These are phyloP conservation scores for Hydrozoanthus tunicans DNA, from an alignment of 64 coral and sea anemone genomes.

Conservation along the genomic window DNA sequence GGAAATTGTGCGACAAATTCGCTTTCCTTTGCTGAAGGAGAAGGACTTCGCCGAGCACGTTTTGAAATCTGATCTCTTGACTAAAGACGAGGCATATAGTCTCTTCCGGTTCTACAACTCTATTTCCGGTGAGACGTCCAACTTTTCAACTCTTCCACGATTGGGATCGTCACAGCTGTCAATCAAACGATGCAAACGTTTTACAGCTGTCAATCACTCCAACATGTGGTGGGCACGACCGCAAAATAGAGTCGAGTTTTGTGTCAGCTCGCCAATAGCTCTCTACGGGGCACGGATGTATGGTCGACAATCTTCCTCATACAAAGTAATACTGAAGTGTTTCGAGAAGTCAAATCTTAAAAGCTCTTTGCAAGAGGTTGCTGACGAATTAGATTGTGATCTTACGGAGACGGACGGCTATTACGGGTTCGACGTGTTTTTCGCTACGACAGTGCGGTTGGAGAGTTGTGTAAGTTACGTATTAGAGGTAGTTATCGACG, in stretches of 20 bases:
- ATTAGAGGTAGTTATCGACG: slow-evolving; percentile 27
- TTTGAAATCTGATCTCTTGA: slow-evolving; percentile 31
- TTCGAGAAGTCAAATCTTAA: slow-evolving; percentile 11
- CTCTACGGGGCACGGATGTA: slow-evolving; percentile 3
- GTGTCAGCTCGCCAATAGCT: background rate
- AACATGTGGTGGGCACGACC: slow-evolving; percentile 41
- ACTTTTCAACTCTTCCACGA: background rate
- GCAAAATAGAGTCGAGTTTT: slow-evolving; percentile 23
- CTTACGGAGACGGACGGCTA: slow-evolving; percentile 28
- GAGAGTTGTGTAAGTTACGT: slow-evolving; percentile 3
- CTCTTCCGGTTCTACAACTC: slow-evolving; percentile 12
- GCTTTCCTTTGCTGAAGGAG: slow-evolving; percentile 23
- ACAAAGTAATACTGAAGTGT: slow-evolving; percentile 34
- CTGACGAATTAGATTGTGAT: slow-evolving; percentile 18
- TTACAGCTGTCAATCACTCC: slow-evolving; percentile 17
- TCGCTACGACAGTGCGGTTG: background rate
- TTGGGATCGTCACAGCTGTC: slow-evolving; percentile 2
- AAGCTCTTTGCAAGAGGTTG: slow-evolving; percentile 14
- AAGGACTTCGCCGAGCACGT: slow-evolving; percentile 34
- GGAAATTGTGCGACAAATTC: slow-evolving; percentile 12
- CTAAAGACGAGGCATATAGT: slow-evolving; percentile 15
- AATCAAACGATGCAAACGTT: slow-evolving; percentile 29
- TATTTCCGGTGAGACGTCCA: background rate
- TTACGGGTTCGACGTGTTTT: slow-evolving; percentile 1
- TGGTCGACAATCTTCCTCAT: slow-evolving; percentile 8